Evolutionary conservation across 2,113 vertebrate genomes (phyloP).

Genomic region (Salvelinus namaycush): DNA sequence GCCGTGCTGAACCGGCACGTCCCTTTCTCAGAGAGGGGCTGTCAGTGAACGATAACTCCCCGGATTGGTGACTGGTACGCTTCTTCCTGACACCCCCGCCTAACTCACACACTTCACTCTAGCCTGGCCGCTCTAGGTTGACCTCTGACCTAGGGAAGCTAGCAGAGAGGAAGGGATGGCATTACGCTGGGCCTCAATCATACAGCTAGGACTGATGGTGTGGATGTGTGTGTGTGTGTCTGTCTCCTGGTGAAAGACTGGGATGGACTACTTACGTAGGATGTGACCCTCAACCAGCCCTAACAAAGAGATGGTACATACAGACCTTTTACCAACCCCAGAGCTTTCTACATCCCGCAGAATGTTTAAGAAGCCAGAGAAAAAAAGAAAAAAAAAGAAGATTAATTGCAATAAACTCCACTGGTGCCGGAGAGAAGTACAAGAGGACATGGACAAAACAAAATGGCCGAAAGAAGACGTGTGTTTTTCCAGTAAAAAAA

Average conservation of each 20-base stretch:
- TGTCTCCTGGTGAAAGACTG: background rate
- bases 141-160: no score
- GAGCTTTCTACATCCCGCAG: background rate
- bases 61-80: background rate
- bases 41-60: background rate
- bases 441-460: conserved; percentile 2
- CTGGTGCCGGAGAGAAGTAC: conserved; percentile 8
- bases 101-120: no score
- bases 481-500: conserved; percentile 65
- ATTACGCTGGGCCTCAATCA: no score
- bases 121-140: no score
- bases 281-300: background rate
- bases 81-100: no score
- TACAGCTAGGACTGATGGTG: no score
- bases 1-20: background rate
- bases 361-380: background rate
- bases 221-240: no score
- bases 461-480: conserved; percentile 36
- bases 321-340: background rate
- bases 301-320: background rate
- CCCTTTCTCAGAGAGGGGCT: background rate
- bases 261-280: background rate
- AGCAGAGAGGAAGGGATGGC: no score
- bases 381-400: no score
- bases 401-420: conserved; percentile 6